Percentiles rank a stretch among this genome's conserved stretches.
Conservation (phyloP, 2,797 vertebrate species). For the Austrolebias charrua region DNA sequence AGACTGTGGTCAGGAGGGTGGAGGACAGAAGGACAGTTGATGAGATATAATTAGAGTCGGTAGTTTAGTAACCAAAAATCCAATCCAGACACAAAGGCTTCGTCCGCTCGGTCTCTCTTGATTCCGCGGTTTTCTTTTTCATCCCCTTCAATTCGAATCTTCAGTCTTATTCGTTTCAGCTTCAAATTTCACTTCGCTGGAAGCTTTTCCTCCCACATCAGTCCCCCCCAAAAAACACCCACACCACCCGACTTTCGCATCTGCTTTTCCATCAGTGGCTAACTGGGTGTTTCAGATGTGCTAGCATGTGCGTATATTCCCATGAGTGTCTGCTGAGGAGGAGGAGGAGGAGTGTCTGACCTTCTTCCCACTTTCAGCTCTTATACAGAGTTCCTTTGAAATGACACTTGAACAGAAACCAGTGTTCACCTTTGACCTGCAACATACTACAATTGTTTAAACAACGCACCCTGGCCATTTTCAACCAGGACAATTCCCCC, state of each 20-base stretch:
- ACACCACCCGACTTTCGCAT: slow-evolving; percentile 45
- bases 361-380: slow-evolving; percentile 52
- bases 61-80: slow-evolving; percentile 65
- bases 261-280: slow-evolving; percentile 46
- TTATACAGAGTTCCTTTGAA: slow-evolving; percentile 71
- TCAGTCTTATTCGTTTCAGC: not conserved
- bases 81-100: slow-evolving; percentile 43
- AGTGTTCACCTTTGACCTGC: slow-evolving; percentile 40
- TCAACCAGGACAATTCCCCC: slow-evolving; percentile 52
- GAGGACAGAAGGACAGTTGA: slow-evolving; percentile 73
- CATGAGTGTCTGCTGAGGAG: slow-evolving; percentile 22
- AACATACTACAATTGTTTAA: slow-evolving; percentile 34
- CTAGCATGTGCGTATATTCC: slow-evolving; percentile 39
- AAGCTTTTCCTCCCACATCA: slow-evolving; percentile 34
- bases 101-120: slow-evolving; percentile 33
- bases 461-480: slow-evolving; percentile 32
- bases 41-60: slow-evolving; percentile 79
- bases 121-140: slow-evolving; percentile 11
- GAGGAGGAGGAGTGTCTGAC: slow-evolving; percentile 45
- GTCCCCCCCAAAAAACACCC: slow-evolving; percentile 18
- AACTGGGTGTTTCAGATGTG: slow-evolving; percentile 51
- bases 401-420: slow-evolving; percentile 73
- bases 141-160: not conserved
- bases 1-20: slow-evolving; percentile 46
- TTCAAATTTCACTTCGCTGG: slow-evolving; percentile 6